Conservation (phyloP, 2,797 vertebrate genomes). For the Chromis chromis region DNA sequence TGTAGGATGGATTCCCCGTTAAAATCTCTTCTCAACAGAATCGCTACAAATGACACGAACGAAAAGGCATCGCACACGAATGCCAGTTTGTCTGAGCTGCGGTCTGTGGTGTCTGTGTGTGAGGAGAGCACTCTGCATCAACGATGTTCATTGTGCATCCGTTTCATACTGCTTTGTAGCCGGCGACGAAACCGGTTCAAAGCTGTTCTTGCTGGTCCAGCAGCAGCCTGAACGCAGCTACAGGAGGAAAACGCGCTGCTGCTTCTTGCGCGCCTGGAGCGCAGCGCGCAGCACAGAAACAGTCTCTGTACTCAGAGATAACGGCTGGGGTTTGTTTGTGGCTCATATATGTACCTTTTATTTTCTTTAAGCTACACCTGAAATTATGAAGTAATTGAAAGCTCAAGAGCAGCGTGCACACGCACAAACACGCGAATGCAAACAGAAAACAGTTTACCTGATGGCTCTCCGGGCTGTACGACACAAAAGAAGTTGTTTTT, state of each 20-base stretch:
- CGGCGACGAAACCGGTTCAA: constrained; percentile 80
- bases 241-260: constrained; percentile 47
- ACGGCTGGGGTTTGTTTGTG: background rate
- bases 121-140: constrained; percentile 29
- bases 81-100: background rate
- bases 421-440: background rate
- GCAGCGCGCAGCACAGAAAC: constrained; percentile 38
- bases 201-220: constrained; percentile 82
- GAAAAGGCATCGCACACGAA: background rate
- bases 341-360: background rate
- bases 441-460: constrained; percentile 25
- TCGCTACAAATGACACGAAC: background rate
- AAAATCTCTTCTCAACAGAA: constrained; percentile 8
- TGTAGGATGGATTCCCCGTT: constrained; percentile 35
- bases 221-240: constrained; percentile 41
- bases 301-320: background rate
- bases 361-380: background rate
- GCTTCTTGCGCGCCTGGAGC: constrained; percentile 59
- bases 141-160: constrained; percentile 51
- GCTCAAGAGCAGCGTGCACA: background rate
- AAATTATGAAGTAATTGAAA: background rate
- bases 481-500: background rate
- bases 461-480: background rate
- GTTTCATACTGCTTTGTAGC: constrained; percentile 68
- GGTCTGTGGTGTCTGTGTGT: background rate